A percentile compares a stretch with the other conserved stretches of the same genome.
Conservation (phyloP, 2,797 vertebrate genomes). For the Coendou prehensilis region DNA sequence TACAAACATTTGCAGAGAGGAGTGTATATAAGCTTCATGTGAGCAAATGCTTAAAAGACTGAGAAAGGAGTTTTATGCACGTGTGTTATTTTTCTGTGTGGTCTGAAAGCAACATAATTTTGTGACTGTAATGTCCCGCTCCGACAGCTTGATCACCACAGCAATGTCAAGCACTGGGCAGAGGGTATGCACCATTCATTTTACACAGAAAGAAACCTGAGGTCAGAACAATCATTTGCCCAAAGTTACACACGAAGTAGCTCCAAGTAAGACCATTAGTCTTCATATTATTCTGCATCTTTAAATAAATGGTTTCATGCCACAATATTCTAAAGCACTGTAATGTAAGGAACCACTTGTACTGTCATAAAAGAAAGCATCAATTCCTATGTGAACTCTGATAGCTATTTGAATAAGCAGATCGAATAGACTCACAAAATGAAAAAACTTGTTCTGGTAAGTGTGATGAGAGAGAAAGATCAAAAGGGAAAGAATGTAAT, state of each 20-base stretch:
- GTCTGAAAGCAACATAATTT: not conserved
- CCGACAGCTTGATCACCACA: not conserved
- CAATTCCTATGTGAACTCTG: not conserved
- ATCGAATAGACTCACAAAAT: not conserved
- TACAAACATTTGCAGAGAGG: conserved; percentile 49
- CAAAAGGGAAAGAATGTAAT: conserved; percentile 11
- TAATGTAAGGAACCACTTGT: not conserved
- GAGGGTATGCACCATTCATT: not conserved
- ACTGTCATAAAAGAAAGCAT: not conserved
- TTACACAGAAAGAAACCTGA: not conserved
- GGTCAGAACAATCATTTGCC: not conserved
- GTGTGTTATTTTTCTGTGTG: not conserved
- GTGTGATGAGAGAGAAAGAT: not conserved
- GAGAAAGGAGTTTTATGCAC: not conserved
- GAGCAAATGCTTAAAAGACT: not conserved
- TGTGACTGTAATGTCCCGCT: not conserved
- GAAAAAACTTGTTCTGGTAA: not conserved
- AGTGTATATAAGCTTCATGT: not conserved
- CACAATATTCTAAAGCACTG: not conserved
- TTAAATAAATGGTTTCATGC: not conserved
- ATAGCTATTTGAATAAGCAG: conserved; percentile 1
- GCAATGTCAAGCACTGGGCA: not conserved
- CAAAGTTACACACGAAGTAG: not conserved
- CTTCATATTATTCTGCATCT: conserved; percentile 1
- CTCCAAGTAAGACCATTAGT: not conserved